phyloP scores from a whole-genome alignment of 2,113 vertebrate genomes.

The Lycaon pictus region DNA sequence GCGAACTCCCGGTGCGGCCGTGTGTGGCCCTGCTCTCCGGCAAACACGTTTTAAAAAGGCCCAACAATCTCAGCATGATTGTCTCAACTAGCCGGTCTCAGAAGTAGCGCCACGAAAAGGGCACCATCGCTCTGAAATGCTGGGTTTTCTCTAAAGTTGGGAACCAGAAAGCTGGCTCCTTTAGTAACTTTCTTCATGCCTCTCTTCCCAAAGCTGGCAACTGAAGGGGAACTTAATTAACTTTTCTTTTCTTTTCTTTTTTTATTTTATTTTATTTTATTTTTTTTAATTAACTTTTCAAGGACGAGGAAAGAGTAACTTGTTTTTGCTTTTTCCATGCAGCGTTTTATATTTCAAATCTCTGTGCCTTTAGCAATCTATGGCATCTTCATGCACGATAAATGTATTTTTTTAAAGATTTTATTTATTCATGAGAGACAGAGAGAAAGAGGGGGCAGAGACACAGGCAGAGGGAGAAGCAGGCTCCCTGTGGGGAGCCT shows the following conservation, averaged over 20 bases:
- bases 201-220: background rate
- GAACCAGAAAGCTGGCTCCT: background rate
- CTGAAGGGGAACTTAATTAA: background rate
- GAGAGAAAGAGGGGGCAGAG: too few species aligned
- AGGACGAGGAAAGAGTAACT: background rate
- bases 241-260: too few species aligned
- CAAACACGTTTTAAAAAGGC: background rate
- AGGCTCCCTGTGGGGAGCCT: too few species aligned
- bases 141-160: background rate
- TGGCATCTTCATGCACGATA: background rate
- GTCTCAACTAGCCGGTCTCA: background rate
- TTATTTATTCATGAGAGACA: too few species aligned
- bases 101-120: background rate
- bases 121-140: background rate
- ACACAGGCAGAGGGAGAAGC: too few species aligned
- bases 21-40: rapidly evolving
- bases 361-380: background rate
- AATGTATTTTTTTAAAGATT: background rate
- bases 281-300: background rate
- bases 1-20: too few species aligned
- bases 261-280: too few species aligned
- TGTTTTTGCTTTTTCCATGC: background rate
- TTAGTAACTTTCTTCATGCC: background rate
- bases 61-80: background rate
- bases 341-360: background rate